A percentile compares a stretch with the other conserved stretches of the same genome.
Evolutionary conservation across 2,113 vertebrate genomes (phyloP).

Genomic region (Talpa occidentalis): DNA sequence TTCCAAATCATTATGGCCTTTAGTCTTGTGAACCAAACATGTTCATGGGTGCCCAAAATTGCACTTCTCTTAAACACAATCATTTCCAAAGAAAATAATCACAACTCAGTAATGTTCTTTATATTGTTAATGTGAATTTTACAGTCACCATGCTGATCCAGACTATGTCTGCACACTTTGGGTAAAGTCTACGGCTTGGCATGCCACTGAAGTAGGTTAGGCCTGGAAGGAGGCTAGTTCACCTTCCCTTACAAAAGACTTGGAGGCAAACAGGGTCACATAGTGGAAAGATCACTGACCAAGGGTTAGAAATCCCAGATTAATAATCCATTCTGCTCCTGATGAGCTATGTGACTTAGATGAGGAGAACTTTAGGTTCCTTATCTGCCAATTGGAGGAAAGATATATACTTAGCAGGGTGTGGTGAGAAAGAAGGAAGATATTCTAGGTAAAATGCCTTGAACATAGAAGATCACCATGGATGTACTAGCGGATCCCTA

Average conservation of each 20-base stretch:
- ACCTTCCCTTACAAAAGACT: not conserved
- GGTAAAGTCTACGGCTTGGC: not conserved
- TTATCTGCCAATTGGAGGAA: not conserved
- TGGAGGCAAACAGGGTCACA: not conserved
- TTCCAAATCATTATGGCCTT: constrained; percentile 34
- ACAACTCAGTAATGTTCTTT: not conserved
- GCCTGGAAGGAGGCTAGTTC: not conserved
- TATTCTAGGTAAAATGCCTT: not conserved
- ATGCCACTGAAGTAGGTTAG: not conserved
- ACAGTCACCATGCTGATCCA: not conserved
- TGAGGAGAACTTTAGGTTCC: not conserved
- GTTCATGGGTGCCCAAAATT: not conserved
- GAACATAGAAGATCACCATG: not conserved
- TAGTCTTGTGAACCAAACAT: not conserved
- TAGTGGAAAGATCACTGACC: not conserved
- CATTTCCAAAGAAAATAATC: constrained; percentile 41
- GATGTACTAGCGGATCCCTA: not conserved
- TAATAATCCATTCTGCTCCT: not conserved
- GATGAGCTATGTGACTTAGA: not conserved
- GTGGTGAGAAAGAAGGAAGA: not conserved
- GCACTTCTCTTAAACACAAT: constrained; percentile 1
- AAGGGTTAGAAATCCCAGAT: not conserved
- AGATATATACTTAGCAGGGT: not conserved
- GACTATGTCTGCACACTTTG: not conserved
- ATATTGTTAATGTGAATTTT: not conserved